phyloP scores from a whole-genome alignment of 1,140 invertebrate species.

The Daktulosphaira vitifoliae region DNA sequence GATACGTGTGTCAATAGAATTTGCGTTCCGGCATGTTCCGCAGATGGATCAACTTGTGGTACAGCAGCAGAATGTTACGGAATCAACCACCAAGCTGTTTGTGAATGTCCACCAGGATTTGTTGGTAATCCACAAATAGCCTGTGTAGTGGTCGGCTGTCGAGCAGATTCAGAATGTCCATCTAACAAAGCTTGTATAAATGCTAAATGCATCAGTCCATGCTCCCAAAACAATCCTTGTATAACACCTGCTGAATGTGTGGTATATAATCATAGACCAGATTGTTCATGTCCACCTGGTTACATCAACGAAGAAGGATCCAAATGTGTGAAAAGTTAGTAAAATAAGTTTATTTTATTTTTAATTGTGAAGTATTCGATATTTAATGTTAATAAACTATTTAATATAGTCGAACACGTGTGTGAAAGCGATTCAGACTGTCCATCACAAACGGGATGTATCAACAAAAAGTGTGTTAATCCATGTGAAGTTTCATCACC shows the following conservation, averaged over 20 bases:
- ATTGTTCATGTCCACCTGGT: conserved; percentile 70
- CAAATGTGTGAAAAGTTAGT: conserved; percentile 60
- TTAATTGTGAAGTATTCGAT: not conserved
- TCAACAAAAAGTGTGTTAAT: conserved; percentile 70
- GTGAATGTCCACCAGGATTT: conserved; percentile 68
- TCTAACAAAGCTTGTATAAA: conserved; percentile 68
- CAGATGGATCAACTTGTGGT: conserved; percentile 57
- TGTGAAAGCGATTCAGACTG: conserved; percentile 74
- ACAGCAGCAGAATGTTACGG: conserved; percentile 63
- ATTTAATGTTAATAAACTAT: too few species aligned
- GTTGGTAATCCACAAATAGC: conserved; percentile 68
- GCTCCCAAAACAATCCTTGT: conserved; percentile 56
- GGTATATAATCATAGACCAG: conserved; percentile 63
- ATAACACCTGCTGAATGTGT: conserved; percentile 60
- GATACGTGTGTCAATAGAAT: conserved; percentile 67
- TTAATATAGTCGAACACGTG: conserved; percentile 46
- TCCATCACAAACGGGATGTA: conserved; percentile 69
- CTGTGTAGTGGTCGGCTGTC: conserved; percentile 67
- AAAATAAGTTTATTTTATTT: not conserved
- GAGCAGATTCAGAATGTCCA: conserved; percentile 65
- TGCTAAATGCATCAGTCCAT: conserved; percentile 67
- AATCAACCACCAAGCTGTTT: conserved; percentile 67
- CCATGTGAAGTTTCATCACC: conserved; percentile 71
- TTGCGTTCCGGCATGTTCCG: conserved; percentile 67
- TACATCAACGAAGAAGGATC: conserved; percentile 60